Percentiles rank a stretch among this genome's conserved stretches.
Conservation (phyloP, 2,113 vertebrate species). For the Apeltes quadracus region DNA sequence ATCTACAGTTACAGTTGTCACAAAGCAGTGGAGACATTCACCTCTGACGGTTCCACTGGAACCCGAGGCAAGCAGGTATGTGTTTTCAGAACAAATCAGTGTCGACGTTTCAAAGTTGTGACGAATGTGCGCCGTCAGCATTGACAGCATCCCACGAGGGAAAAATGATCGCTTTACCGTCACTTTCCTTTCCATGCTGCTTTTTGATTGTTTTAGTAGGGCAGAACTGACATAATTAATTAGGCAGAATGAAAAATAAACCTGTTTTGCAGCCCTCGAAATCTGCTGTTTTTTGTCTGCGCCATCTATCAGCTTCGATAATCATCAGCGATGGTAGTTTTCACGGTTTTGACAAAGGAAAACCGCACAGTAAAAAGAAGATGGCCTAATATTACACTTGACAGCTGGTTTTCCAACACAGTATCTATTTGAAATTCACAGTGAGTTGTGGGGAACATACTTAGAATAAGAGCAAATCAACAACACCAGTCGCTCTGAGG, state of each 20-base stretch:
- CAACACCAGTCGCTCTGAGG: slow-evolving; percentile 11
- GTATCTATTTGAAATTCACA: background rate
- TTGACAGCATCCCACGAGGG: slow-evolving; percentile 23
- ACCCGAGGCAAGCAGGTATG: slow-evolving; percentile 18
- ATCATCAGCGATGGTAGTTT: background rate
- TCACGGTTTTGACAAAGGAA: too few species aligned
- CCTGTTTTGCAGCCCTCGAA: background rate
- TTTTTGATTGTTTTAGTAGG: background rate
- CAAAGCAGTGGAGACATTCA: background rate
- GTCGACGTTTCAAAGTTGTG: too few species aligned
- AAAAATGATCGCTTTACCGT: slow-evolving; percentile 34
- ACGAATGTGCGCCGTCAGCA: slow-evolving; percentile 21
- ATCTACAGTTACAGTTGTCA: slow-evolving; percentile 9
- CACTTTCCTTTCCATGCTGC: background rate
- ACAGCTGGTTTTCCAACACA: background rate
- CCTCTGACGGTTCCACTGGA: slow-evolving; percentile 24
- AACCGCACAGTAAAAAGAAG: background rate
- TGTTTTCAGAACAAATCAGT: background rate
- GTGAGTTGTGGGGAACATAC: slow-evolving; percentile 36
- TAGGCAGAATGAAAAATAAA: background rate
- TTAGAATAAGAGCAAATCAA: slow-evolving; percentile 25
- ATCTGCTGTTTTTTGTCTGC: background rate
- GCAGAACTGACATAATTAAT: background rate
- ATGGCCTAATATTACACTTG: background rate
- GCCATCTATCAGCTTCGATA: background rate